Conservation (phyloP, 2,888 invertebrate species). For the Scaptomyza tumidula region DNA sequence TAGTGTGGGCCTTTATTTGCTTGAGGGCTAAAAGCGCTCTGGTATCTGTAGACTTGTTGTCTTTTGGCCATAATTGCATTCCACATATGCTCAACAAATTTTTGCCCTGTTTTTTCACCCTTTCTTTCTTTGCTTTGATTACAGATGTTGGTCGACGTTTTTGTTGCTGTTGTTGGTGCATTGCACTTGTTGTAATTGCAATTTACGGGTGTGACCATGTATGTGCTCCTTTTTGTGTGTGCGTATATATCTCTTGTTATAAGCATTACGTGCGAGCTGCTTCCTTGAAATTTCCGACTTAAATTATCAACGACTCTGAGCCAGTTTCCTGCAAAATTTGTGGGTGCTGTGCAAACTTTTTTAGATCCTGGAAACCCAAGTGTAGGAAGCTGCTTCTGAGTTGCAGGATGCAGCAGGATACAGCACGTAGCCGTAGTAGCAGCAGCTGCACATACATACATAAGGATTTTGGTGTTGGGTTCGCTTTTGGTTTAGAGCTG, state of each 20-base stretch:
- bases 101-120: constrained; percentile 28
- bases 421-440: constrained; percentile 67
- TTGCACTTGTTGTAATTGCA: constrained; percentile 75
- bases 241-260: constrained; percentile 57
- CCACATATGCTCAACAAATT: constrained; percentile 52
- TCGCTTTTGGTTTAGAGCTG: constrained; percentile 55
- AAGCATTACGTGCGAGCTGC: constrained; percentile 63
- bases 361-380: constrained; percentile 30
- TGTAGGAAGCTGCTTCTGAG: neutral
- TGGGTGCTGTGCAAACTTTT: constrained; percentile 67
- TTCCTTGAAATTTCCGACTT: constrained; percentile 75
- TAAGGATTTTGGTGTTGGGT: constrained; percentile 74
- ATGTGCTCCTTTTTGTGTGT: constrained; percentile 11
- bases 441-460: constrained; percentile 69
- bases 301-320: constrained; percentile 74
- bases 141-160: constrained; percentile 40
- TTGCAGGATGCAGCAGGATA: constrained; percentile 31
- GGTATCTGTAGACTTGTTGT: constrained; percentile 28
- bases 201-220: constrained; percentile 50
- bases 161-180: constrained; percentile 34
- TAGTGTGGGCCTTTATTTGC: constrained; percentile 56
- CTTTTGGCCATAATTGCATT: constrained; percentile 71
- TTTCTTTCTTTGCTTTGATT: constrained; percentile 60
- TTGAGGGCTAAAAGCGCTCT: constrained; percentile 9
- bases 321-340: constrained; percentile 61